Evolutionary conservation across 2,888 invertebrate genomes (phyloP), one percentile per base, ranked within the genome.

Genomic region (Cyaniris semiargus): DNA sequence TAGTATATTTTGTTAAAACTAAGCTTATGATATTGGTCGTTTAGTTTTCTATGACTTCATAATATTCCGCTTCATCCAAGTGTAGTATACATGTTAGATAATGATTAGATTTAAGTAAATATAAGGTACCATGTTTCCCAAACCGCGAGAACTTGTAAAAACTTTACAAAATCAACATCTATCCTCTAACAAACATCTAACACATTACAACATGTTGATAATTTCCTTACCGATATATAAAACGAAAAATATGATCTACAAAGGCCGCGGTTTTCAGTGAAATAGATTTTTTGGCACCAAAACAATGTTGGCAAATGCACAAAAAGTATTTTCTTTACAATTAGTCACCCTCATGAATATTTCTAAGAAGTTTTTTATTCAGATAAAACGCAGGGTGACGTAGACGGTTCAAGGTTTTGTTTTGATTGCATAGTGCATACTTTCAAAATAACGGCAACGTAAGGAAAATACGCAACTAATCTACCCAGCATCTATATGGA

Each of bases 281-380:
- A 66, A 66, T 66, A 31, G 27, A 66, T 27, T 66, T 60, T 66
- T 66, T 66, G 66, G 66, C 66, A 66, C 27, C 15, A 31, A 66
- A 66, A 66, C 66, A 66, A 66, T 31, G 27, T 66, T 66, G 66
- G 66, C 66, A 66, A 66, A 31, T 66, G 66, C 66, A 66, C 66
- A 66, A 66, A 66, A 31, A 66, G 15, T 31, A 31, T 31, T 66
- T 66, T 66, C 66, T 66, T 66, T 66, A 66, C 27, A 66, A 66
- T 66, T 66, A 31, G 66, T 66, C 66, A 66, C 66, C 66, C 66
- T 66, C 23, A 31, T 27, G 27, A 66, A 66, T 66, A 66, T 66
- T 60, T 66, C 27, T 66, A 66, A 66, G 66, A 66, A 66, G 66
- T 66, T 66, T 66, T 66, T 66, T 66, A 18, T 66, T 31, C 27